Percentiles rank a stretch among this genome's conserved stretches.
Conservation (phyloP, 2,888 invertebrate species). For the Gymnoscelis rufifasciata region DNA sequence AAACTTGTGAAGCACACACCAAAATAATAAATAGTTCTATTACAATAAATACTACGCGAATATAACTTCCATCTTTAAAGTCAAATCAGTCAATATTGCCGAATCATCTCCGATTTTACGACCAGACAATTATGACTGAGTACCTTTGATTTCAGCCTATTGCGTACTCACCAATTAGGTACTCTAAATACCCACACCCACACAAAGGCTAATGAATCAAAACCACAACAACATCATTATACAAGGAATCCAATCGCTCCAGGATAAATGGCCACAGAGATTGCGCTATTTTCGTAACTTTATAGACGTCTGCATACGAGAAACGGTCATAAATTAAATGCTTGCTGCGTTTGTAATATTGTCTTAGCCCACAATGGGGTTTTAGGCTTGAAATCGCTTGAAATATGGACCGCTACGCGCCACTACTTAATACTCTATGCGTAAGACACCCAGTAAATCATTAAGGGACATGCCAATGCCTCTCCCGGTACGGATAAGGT, state of each 20-base stretch:
- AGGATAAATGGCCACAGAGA: slow-evolving; percentile 21
- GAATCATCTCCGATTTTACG: neutral
- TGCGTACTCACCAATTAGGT: slow-evolving; percentile 10
- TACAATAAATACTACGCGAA: too few relatives aligned
- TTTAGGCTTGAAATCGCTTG: slow-evolving; percentile 10
- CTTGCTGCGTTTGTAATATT: slow-evolving; percentile 15
- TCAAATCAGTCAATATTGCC: too few relatives aligned
- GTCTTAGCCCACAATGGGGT: slow-evolving; percentile 18
- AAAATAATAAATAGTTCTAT: too few relatives aligned
- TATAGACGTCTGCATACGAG: slow-evolving; percentile 16
- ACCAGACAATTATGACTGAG: neutral
- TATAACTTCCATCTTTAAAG: too few relatives aligned
- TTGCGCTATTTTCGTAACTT: slow-evolving; percentile 21
- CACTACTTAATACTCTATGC: slow-evolving; percentile 10
- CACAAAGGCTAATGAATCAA: slow-evolving; percentile 20
- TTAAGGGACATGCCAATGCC: slow-evolving; percentile 66
- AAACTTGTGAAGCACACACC: too few relatives aligned
- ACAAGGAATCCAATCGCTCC: slow-evolving; percentile 22
- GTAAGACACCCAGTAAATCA: slow-evolving; percentile 52
- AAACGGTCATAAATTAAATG: slow-evolving; percentile 22
- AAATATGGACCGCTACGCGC: slow-evolving; percentile 12
- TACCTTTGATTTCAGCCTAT: neutral
- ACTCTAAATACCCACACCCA: slow-evolving; percentile 18
- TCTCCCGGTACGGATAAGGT: slow-evolving; percentile 63
- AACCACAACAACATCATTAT: slow-evolving; percentile 25